Base-by-base conservation (phyloP, 2,113 vertebrate genomes). In the Hucho hucho region DNA sequence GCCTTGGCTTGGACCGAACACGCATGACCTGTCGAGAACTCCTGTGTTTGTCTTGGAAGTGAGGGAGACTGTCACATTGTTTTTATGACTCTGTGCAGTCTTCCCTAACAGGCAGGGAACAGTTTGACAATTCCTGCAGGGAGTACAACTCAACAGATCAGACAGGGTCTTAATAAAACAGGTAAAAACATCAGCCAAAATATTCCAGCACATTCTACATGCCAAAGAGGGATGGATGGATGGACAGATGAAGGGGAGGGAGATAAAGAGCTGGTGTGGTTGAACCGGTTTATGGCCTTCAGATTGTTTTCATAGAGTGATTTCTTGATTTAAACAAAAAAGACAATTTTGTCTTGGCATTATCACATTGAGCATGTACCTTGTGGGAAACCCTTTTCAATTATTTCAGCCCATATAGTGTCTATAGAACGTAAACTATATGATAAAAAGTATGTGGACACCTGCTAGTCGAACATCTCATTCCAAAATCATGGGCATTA, bases 31-130 rank as follows among this genome's bases (percentile, higher is more conserved):
- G 14, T 53, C 26, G 47, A 79, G 76, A 80, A 79, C 58, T 70
- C 61, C 58, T 4, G 69, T 91, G 80, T 91, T 92, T 85, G 76
- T 88, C 75, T 91, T 91, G 90, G 90, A 88, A 28, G 26, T 37
- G 32, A 83, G 76, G 63, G 68, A 12, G 49, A 83, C 72, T 75
- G 82, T 84, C 75, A 73, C 68, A 81, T 75, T 77, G 66, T 69
- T 68, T 85, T 64, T 74, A 67, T 72, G 29, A 73, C 79, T 79
- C 75, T 75, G 82, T 79, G 64, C 73, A 59, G 78, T 74, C 78
- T 86, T 83, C 28, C 26, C 84, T 84, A 90, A 90, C 82, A 89
- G 43, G 84, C 37, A 73, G 68, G 77, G 71, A 78, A 77, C 74
- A 20, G 56, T 87, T 90, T 81, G 77, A 84, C 76, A 74, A 78